phyloP scores from a whole-genome alignment of 2,888 invertebrate genomes.

The Autographa gamma region DNA sequence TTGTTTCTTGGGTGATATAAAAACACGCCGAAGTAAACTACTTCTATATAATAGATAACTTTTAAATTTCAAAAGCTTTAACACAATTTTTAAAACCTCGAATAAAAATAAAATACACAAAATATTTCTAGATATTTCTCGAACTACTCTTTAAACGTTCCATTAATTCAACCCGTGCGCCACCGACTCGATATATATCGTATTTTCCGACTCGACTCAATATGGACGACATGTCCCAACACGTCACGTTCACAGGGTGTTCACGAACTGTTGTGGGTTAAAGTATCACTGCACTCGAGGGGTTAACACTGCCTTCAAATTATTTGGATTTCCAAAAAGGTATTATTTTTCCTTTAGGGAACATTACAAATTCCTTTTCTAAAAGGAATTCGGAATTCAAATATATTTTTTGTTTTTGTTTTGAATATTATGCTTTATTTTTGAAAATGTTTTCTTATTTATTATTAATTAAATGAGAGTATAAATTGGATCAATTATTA shows the following conservation, averaged over 20 bases:
- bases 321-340: not conserved
- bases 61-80: no score
- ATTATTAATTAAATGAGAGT: not conserved
- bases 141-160: not conserved
- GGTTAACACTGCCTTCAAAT: not conserved
- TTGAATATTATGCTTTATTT: no score
- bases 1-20: no score
- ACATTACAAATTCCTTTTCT: no score
- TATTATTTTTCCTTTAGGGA: no score
- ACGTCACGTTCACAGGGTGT: constrained; percentile 7
- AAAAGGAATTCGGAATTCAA: not conserved
- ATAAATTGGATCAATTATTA: not conserved
- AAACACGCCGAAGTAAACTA: no score
- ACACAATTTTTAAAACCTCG: no score
- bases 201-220: constrained; percentile 7
- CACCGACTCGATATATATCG: constrained; percentile 2
- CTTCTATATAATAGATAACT: no score
- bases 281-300: constrained; percentile 1
- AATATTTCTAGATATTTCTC: no score
- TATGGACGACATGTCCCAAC: not conserved
- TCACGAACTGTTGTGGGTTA: constrained; percentile 4
- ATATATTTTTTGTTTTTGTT: not conserved
- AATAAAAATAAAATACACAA: no score
- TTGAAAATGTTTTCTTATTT: no score
- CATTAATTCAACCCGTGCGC: not conserved